phyloP scores from a whole-genome alignment of 2,797 vertebrate genomes.

The Pseudochirops corinnae region DNA sequence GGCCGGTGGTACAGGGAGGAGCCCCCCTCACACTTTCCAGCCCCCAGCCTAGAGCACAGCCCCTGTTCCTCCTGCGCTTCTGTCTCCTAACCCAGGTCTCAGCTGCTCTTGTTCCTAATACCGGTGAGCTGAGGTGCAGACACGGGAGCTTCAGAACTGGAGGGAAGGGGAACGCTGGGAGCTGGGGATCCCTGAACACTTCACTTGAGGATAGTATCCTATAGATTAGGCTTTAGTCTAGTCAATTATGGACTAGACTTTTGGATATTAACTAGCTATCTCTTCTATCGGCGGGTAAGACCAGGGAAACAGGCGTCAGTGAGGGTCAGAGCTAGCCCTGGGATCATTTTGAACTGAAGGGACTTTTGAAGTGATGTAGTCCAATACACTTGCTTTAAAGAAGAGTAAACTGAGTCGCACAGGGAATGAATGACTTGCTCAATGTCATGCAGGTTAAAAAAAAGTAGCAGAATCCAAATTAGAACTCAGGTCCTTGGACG shows the following conservation, averaged over 20 bases:
- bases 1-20: constrained; percentile 51
- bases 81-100: constrained; percentile 52
- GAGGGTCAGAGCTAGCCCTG: not conserved
- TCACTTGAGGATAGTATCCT: not conserved
- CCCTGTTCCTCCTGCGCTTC: constrained; percentile 62
- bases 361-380: not conserved
- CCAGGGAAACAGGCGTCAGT: not conserved
- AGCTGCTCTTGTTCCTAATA: not conserved
- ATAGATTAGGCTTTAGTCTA: not conserved
- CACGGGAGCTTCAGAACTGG: not conserved
- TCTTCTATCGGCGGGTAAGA: not conserved
- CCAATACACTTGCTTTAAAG: not conserved
- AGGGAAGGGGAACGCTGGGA: not conserved
- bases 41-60: constrained; percentile 49
- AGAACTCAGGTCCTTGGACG: not conserved
- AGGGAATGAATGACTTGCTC: not conserved
- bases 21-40: constrained; percentile 53
- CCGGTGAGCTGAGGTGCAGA: constrained; percentile 62
- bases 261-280: not conserved
- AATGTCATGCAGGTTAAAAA: not conserved
- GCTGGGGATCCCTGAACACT: not conserved
- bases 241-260: not conserved
- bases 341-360: not conserved
- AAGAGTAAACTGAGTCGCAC: not conserved
- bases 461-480: not conserved